A percentile compares a stretch with the other conserved stretches of the same genome.
Evolutionary conservation across 2,888 invertebrate genomes (phyloP).

Genomic region (Hofmannophila pseudospretella): DNA sequence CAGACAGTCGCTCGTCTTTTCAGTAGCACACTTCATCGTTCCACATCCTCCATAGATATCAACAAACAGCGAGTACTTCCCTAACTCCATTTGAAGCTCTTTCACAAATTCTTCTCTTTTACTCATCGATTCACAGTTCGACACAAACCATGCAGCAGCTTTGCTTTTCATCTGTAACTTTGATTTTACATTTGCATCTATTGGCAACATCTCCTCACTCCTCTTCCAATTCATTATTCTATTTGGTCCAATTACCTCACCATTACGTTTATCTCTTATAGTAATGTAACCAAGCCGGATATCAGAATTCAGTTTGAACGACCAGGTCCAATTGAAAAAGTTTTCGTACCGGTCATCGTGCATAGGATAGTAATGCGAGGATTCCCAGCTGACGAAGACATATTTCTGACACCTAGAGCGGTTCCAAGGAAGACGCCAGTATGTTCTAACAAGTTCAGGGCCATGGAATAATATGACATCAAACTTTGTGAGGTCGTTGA

Average conservation of each 20-base stretch:
- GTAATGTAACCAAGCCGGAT: constrained; percentile 39
- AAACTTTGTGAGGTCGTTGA: constrained; percentile 37
- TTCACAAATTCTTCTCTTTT: constrained; percentile 21
- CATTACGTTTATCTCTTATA: constrained; percentile 29
- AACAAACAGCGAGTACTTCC: constrained; percentile 24
- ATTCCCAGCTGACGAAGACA: constrained; percentile 47
- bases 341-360: constrained; percentile 30
- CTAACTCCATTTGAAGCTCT: constrained; percentile 22
- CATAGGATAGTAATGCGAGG: constrained; percentile 38
- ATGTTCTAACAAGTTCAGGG: constrained; percentile 30
- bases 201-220: constrained; percentile 32
- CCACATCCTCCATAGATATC: constrained; percentile 43
- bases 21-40: constrained; percentile 22
- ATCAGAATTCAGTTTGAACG: constrained; percentile 48
- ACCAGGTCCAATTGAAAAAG: constrained; percentile 59
- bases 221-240: constrained; percentile 37
- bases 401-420: constrained; percentile 44
- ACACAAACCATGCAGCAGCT: constrained; percentile 41
- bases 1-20: constrained; percentile 20
- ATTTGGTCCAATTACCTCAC: constrained; percentile 36
- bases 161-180: constrained; percentile 28
- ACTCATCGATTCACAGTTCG: constrained; percentile 30
- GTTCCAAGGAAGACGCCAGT: constrained; percentile 16
- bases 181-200: constrained; percentile 26
- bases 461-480: constrained; percentile 50